These are phyloP conservation scores for Drosophila lacertosa DNA, from an alignment of 1,140 invertebrate genomes.

Conservation along the genomic window DNA sequence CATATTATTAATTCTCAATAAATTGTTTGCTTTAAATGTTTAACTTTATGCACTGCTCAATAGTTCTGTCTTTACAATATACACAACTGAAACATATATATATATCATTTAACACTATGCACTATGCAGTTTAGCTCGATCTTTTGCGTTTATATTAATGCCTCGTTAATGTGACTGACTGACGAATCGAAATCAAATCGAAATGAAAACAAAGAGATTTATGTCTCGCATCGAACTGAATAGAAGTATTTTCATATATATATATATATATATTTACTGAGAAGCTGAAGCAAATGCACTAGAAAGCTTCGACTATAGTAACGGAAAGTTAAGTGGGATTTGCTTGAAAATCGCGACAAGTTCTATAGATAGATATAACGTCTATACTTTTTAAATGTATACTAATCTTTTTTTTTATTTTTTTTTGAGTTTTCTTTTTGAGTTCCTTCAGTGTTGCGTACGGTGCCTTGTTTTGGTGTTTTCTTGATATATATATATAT, in stretches of 20 bases:
- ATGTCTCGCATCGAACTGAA: slow-evolving; percentile 18
- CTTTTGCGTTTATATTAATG: slow-evolving; percentile 77
- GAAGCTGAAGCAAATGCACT: slow-evolving; percentile 29
- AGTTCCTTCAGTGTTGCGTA: slow-evolving; percentile 64
- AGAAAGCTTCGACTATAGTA: slow-evolving; percentile 27
- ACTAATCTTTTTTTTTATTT: slow-evolving; percentile 27
- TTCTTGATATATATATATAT: slow-evolving; percentile 47
- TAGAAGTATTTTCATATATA: not conserved
- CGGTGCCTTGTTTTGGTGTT: slow-evolving; percentile 61
- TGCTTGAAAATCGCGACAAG: not conserved
- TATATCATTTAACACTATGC: slow-evolving; percentile 64
- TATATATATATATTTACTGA: slow-evolving; percentile 1
- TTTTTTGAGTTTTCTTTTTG: slow-evolving; percentile 20
- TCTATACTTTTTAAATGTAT: slow-evolving; percentile 11
- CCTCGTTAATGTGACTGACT: slow-evolving; percentile 42
- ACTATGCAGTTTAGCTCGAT: slow-evolving; percentile 75
- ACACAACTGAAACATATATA: slow-evolving; percentile 81
- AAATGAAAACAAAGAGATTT: not conserved
- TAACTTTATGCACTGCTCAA: slow-evolving; percentile 73
- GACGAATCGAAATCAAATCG: not conserved
- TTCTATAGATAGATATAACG: not conserved
- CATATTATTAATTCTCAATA: slow-evolving; percentile 76
- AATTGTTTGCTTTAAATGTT: slow-evolving; percentile 76
- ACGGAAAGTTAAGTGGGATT: not conserved
- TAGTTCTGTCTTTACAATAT: slow-evolving; percentile 74